A percentile compares a stretch with the other conserved stretches of the same genome.
Evolutionary conservation across 2,888 invertebrate species (phyloP).

Genomic region (Salticus scenicus): DNA sequence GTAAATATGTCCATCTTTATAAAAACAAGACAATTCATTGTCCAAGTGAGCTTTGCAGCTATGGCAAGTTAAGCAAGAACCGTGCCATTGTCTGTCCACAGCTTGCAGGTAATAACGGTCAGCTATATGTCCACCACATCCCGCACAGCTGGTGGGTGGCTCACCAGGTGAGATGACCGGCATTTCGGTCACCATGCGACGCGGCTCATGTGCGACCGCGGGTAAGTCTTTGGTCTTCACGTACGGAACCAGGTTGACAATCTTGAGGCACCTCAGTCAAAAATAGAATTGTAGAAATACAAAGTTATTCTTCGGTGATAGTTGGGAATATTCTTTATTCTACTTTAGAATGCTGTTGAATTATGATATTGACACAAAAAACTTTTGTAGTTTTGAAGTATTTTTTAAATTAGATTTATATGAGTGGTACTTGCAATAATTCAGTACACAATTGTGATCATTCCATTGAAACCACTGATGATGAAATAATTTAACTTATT

Average conservation of each 20-base stretch:
- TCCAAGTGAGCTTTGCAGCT: constrained; percentile 92
- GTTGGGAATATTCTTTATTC: too few relatives aligned
- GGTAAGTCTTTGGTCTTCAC: constrained; percentile 22
- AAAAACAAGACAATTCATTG: constrained; percentile 92
- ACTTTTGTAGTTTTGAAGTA: too few relatives aligned
- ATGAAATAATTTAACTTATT: too few relatives aligned
- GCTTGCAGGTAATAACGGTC: constrained; percentile 94
- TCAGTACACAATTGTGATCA: too few relatives aligned
- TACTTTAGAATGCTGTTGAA: too few relatives aligned
- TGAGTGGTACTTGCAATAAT: too few relatives aligned
- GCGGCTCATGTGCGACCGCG: constrained; percentile 27
- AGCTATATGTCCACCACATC: constrained; percentile 89
- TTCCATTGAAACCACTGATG: too few relatives aligned
- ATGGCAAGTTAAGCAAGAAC: constrained; percentile 90
- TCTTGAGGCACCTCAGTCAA: too few relatives aligned
- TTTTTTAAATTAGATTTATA: too few relatives aligned
- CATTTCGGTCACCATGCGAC: constrained; percentile 52
- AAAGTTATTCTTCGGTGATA: too few relatives aligned
- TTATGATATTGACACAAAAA: too few relatives aligned
- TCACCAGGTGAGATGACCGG: constrained; percentile 48
- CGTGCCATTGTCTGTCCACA: constrained; percentile 94
- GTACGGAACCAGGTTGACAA: constrained; percentile 58
- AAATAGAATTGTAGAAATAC: too few relatives aligned
- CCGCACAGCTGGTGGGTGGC: constrained; percentile 81
- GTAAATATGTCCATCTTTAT: constrained; percentile 93